Conservation (phyloP, 2,888 invertebrate genomes). For the Ophion obscuratus region DNA sequence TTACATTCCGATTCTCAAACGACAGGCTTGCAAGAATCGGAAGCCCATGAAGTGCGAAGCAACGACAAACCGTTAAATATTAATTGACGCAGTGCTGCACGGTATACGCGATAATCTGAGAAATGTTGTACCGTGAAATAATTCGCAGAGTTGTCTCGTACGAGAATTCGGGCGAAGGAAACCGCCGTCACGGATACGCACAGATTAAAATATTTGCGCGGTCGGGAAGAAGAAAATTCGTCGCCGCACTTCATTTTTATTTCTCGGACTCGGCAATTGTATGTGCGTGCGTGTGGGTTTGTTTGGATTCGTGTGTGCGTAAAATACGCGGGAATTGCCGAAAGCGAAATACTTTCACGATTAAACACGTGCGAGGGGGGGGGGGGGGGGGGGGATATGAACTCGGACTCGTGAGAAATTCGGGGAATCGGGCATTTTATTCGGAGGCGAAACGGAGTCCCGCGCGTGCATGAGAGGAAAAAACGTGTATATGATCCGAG, state of each 20-base stretch:
- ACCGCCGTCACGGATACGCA: neutral
- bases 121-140: too few relatives aligned
- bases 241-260: constrained; percentile 27
- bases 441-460: constrained; percentile 42
- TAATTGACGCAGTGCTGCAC: too few relatives aligned
- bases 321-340: constrained; percentile 29
- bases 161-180: neutral
- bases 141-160: neutral
- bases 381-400: constrained; percentile 2
- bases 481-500: neutral
- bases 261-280: neutral
- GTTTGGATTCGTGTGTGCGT: neutral
- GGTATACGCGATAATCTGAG: too few relatives aligned
- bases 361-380: constrained; percentile 37
- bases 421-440: constrained; percentile 64
- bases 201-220: constrained; percentile 56
- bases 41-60: too few relatives aligned
- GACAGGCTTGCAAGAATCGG: too few relatives aligned
- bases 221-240: constrained; percentile 29
- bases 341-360: constrained; percentile 60
- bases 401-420: constrained; percentile 64
- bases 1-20: too few relatives aligned
- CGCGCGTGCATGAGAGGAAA: constrained; percentile 24
- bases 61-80: too few relatives aligned
- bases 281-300: neutral